Evolutionary conservation across 2,113 vertebrate species (phyloP).

Genomic region (Nothoprocta perdicaria): DNA sequence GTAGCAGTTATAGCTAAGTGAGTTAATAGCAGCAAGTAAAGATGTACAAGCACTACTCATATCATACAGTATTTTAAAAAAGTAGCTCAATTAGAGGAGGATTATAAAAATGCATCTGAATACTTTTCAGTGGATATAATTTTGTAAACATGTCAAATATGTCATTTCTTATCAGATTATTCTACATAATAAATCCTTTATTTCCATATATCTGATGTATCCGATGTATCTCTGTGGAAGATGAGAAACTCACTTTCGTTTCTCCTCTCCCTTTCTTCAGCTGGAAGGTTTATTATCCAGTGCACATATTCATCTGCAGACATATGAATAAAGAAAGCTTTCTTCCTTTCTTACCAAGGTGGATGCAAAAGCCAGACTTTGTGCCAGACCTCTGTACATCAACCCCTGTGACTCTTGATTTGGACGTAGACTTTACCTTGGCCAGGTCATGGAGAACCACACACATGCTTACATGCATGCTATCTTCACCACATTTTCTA

Average conservation of each 20-base stretch:
- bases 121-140: background rate
- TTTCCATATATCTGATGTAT: background rate
- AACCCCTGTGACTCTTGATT: background rate
- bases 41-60: background rate
- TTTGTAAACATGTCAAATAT: background rate
- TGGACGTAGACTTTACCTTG: background rate
- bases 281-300: background rate
- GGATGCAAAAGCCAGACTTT: background rate
- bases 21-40: conserved; percentile 17
- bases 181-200: background rate
- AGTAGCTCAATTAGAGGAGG: background rate
- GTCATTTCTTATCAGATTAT: background rate
- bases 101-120: background rate
- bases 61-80: background rate
- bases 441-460: background rate
- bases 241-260: background rate
- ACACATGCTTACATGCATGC: background rate
- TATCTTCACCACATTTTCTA: background rate
- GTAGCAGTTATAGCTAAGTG: background rate
- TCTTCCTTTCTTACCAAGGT: background rate
- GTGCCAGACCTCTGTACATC: background rate
- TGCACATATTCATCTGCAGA: background rate
- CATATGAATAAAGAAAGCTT: background rate
- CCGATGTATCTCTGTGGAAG: background rate
- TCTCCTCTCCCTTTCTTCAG: background rate